Conservation (phyloP, 2,113 vertebrate genomes). For the Odobenus rosmarus region DNA sequence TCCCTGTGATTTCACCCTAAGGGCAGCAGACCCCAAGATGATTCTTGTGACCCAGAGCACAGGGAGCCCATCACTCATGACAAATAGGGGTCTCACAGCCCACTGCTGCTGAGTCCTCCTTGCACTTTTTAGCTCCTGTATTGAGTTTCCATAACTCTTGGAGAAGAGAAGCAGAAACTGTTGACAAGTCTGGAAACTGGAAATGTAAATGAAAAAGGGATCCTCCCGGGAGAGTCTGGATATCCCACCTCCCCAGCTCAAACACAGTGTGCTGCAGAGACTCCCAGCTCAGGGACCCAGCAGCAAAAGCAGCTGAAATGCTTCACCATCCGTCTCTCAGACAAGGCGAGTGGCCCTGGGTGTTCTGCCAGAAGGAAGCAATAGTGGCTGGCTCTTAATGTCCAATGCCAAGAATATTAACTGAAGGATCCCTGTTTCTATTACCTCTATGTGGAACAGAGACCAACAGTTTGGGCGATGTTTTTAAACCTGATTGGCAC, state of each 20-base stretch:
- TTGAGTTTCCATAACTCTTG: neutral
- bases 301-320: conserved; percentile 37
- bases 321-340: neutral
- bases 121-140: conserved; percentile 28
- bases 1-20: neutral
- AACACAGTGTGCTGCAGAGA: conserved; percentile 14
- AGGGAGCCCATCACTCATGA: neutral
- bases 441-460: accelerated
- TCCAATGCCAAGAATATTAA: accelerated
- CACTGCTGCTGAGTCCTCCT: neutral
- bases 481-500: neutral
- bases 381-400: accelerated
- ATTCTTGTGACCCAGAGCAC: neutral
- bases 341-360: neutral
- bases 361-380: neutral
- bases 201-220: conserved; percentile 76
- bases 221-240: conserved; percentile 45
- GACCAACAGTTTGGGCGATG: neutral
- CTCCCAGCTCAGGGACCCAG: neutral
- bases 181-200: conserved; percentile 71
- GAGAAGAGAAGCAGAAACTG: conserved; percentile 65
- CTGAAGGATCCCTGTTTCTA: neutral
- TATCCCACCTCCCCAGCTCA: conserved; percentile 51
- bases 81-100: neutral
- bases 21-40: neutral